These are phyloP conservation scores for Tricholaema leucomelas DNA, from an alignment of 2,113 vertebrate genomes.

Conservation along the genomic window DNA sequence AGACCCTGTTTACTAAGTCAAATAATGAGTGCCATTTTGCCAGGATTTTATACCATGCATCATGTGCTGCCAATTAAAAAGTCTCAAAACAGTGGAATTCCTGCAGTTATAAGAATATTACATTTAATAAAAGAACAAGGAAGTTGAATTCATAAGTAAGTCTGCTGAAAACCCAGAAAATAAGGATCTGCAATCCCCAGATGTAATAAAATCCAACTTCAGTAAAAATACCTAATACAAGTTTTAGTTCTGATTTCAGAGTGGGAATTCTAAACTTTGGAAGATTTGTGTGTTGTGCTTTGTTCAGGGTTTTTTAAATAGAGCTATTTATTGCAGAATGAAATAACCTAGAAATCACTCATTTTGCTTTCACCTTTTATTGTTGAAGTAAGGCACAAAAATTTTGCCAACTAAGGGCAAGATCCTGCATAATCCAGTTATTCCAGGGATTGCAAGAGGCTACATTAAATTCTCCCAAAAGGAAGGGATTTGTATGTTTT, in stretches of 20 bases:
- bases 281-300: neutral
- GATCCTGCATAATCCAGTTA: neutral
- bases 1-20: neutral
- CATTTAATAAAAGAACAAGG: neutral
- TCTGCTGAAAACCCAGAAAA: neutral
- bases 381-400: constrained; percentile 15
- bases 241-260: neutral
- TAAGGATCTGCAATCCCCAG: neutral
- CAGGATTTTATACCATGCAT: neutral
- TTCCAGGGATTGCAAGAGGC: constrained; percentile 14
- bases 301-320: neutral
- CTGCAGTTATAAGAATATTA: neutral
- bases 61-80: neutral
- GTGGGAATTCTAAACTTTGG: neutral
- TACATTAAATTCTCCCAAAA: neutral
- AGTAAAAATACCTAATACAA: neutral
- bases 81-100: neutral
- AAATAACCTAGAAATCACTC: constrained; percentile 46
- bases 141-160: neutral
- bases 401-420: constrained; percentile 55
- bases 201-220: neutral
- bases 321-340: constrained; percentile 43
- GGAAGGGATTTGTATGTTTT: constrained; percentile 34
- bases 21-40: neutral
- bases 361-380: constrained; percentile 51